Base-by-base conservation (phyloP, 2,797 vertebrate species). In the Nothura maculosa region DNA sequence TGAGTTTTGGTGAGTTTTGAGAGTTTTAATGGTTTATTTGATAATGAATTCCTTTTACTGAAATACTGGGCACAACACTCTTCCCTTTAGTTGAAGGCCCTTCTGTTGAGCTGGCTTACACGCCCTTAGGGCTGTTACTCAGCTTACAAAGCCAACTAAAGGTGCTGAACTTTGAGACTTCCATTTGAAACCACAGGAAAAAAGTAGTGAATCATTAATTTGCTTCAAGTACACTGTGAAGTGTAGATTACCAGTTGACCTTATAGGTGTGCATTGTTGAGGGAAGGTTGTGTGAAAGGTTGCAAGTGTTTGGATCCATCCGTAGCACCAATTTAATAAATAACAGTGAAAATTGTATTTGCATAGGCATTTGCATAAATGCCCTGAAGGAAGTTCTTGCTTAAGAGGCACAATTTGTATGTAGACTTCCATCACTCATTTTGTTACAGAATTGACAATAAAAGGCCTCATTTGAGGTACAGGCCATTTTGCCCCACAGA, bases 21-120 rank as follows among this genome's bases (percentile, higher is more conserved):
- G n/a, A n/a, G n/a, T 45, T 47, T 66, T 4, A n/a, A 36, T 50
- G 36, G 22, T 73, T 27, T 82, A 21, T 63, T 78, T 42, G 25
- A 12, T 70, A 74, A 82, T 52, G 55, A 70, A 5, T 62, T 89
- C 63, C 6, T 90, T 82, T 81, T 77, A 55, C 89, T 83, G 38
- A 74, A 85, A 24, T 81, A 52, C 16, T 38, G 79, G 73, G 48
- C 43, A 25, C 67, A 50, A 25, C 67, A 50, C 67, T 67, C 62
- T 55, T 61, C 22, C 47, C 63, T 76, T 64, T 69, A 63, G 68
- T 48, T 89, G 69, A 82, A 76, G 52, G 48, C 42, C 48, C 76
- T 82, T 89, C 57, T 64, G 63, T 82, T 63, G 55, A 69, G 57
- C 21, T 63, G 54, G 13, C 34, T 48, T 48, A 24, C 12, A n/a